These are phyloP conservation scores for Amniataba percoides DNA, from an alignment of 2,797 vertebrate genomes.

Conservation along the genomic window DNA sequence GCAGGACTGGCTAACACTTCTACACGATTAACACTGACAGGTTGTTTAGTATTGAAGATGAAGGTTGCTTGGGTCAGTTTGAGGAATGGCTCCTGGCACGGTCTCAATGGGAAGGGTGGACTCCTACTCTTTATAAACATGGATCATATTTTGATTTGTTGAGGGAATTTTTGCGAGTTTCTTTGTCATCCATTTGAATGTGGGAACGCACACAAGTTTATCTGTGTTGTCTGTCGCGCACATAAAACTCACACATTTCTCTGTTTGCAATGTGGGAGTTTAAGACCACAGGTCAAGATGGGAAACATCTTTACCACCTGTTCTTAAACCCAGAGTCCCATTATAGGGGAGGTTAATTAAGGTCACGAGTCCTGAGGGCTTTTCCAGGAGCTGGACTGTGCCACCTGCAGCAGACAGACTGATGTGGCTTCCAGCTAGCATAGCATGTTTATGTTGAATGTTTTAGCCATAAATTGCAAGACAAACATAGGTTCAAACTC, in stretches of 20 bases:
- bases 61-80: slow-evolving; percentile 39
- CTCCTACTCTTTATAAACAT: slow-evolving; percentile 35
- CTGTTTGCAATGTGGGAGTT: slow-evolving; percentile 67
- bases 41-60: slow-evolving; percentile 60
- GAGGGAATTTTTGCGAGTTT: slow-evolving; percentile 1
- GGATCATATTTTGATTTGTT: slow-evolving; percentile 16
- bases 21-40: slow-evolving; percentile 61
- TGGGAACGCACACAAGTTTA: slow-evolving; percentile 43
- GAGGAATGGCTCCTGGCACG: slow-evolving; percentile 62
- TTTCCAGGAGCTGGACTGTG: slow-evolving; percentile 22
- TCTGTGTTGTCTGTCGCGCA: slow-evolving; percentile 27
- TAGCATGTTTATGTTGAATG: slow-evolving; percentile 1
- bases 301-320: slow-evolving; percentile 70
- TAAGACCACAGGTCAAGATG: slow-evolving; percentile 62
- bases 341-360: slow-evolving; percentile 64
- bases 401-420: slow-evolving; percentile 46
- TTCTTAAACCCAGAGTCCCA: slow-evolving; percentile 50
- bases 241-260: slow-evolving; percentile 49
- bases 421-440: slow-evolving; percentile 9
- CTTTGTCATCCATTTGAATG: slow-evolving; percentile 13
- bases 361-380: slow-evolving; percentile 42
- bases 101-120: slow-evolving; percentile 7
- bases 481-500: slow-evolving; percentile 13
- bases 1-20: slow-evolving; percentile 44
- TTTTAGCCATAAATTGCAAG: slow-evolving; percentile 4